A percentile compares a stretch with the other conserved stretches of the same genome.
These are phyloP conservation scores for Stenolophus ochropezus DNA, from an alignment of 2,888 invertebrate species.

Conservation along the genomic window DNA sequence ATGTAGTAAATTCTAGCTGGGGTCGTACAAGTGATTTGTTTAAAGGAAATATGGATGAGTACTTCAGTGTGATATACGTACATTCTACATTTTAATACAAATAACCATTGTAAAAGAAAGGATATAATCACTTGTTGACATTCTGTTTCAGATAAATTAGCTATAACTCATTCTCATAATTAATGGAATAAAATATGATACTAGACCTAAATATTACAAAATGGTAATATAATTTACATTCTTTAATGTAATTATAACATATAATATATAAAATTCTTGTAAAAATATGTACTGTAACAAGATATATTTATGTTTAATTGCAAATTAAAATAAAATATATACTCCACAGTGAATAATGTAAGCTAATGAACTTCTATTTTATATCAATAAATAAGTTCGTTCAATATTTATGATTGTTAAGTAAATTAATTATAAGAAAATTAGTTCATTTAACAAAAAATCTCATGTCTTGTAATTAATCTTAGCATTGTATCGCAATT, in stretches of 20 bases:
- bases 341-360: background rate
- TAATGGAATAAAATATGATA: too few relatives aligned
- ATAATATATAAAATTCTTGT: background rate
- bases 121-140: too few relatives aligned
- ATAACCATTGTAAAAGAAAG: too few relatives aligned
- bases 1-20: too few relatives aligned
- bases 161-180: too few relatives aligned
- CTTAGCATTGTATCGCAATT: slow-evolving; percentile 2
- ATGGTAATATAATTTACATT: background rate
- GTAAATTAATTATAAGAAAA: slow-evolving; percentile 12
- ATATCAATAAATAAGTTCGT: background rate
- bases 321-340: background rate
- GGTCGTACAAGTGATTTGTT: too few relatives aligned
- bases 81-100: too few relatives aligned
- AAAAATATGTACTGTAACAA: background rate
- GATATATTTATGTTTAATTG: background rate
- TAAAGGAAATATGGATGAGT: too few relatives aligned
- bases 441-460: slow-evolving; percentile 10
- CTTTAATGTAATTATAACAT: background rate
- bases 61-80: too few relatives aligned
- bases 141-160: too few relatives aligned
- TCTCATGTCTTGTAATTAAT: background rate
- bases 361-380: background rate
- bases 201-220: too few relatives aligned
- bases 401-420: slow-evolving; percentile 24